A percentile compares a stretch with the other conserved stretches of the same genome.
Evolutionary conservation across 2,888 invertebrate genomes (phyloP).

Genomic region (Notodonta dromedarius): DNA sequence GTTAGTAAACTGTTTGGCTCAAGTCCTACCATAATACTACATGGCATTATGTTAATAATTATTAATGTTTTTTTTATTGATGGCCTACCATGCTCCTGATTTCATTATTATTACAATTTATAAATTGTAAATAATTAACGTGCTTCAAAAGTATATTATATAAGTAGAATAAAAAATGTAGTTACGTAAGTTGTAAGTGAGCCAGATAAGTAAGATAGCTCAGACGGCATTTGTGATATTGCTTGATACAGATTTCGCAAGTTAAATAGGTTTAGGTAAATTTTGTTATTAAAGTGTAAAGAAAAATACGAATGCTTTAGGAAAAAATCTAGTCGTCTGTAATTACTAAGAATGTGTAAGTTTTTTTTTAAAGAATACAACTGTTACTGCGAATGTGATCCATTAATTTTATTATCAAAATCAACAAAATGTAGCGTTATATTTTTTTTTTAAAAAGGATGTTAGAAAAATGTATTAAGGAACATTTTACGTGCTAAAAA

Average conservation of each 20-base stretch:
- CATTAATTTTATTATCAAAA: no score
- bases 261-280: slow-evolving; percentile 25
- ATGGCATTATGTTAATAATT: no score
- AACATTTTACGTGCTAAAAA: no score
- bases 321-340: slow-evolving; percentile 18
- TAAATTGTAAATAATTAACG: slow-evolving; percentile 36
- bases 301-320: slow-evolving; percentile 23
- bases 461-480: no score
- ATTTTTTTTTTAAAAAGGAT: no score
- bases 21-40: no score
- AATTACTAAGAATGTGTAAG: slow-evolving; percentile 9
- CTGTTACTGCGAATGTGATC: no score
- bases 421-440: no score
- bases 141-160: slow-evolving; percentile 39
- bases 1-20: no score
- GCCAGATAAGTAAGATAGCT: slow-evolving; percentile 43
- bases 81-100: background rate
- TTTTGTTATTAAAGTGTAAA: slow-evolving; percentile 37
- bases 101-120: slow-evolving; percentile 10
- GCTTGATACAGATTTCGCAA: slow-evolving; percentile 47
- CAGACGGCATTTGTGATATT: slow-evolving; percentile 65
- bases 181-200: slow-evolving; percentile 20
- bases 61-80: no score
- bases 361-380: no score
- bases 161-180: slow-evolving; percentile 14